Percentiles rank a stretch among this genome's conserved stretches.
These are phyloP conservation scores for Remorina albescens DNA, from an alignment of 2,797 vertebrate species.

Conservation along the genomic window DNA sequence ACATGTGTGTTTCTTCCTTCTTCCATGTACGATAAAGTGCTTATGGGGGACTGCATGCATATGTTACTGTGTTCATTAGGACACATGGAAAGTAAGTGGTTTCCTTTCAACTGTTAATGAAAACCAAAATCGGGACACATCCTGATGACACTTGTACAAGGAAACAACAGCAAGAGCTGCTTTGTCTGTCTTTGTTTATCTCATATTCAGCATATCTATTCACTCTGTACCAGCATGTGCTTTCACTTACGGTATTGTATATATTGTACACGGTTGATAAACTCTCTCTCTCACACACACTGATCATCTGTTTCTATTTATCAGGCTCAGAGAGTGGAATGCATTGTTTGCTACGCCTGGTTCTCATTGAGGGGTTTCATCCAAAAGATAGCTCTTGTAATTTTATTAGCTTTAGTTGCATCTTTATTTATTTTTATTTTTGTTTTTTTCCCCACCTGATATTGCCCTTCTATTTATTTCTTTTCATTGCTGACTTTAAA, in stretches of 20 bases:
- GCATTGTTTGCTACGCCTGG: slow-evolving; percentile 63
- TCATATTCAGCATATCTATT: background rate
- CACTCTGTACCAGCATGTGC: background rate
- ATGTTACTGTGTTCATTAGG: background rate
- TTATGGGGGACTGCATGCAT: background rate
- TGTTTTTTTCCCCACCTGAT: slow-evolving; percentile 10
- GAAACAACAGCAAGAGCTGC: background rate
- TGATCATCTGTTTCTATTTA: slow-evolving; percentile 79
- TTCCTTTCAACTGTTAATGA: slow-evolving; percentile 1
- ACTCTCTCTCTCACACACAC: background rate
- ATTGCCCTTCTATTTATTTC: slow-evolving; percentile 9
- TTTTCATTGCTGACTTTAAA: background rate
- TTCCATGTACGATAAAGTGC: background rate
- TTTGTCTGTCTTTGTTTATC: background rate
- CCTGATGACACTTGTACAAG: background rate
- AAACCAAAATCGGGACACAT: background rate
- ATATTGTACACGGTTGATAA: background rate
- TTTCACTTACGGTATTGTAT: background rate
- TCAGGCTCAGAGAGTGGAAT: slow-evolving; percentile 73
- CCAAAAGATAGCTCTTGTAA: slow-evolving; percentile 44
- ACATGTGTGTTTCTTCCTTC: background rate
- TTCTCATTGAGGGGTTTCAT: slow-evolving; percentile 65
- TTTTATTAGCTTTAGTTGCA: slow-evolving; percentile 39
- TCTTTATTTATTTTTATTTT: too few species aligned
- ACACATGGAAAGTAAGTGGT: background rate